A percentile compares a stretch with the other conserved stretches of the same genome.
Evolutionary conservation across 2,888 invertebrate species (phyloP).

Genomic region (Tiphia femorata): DNA sequence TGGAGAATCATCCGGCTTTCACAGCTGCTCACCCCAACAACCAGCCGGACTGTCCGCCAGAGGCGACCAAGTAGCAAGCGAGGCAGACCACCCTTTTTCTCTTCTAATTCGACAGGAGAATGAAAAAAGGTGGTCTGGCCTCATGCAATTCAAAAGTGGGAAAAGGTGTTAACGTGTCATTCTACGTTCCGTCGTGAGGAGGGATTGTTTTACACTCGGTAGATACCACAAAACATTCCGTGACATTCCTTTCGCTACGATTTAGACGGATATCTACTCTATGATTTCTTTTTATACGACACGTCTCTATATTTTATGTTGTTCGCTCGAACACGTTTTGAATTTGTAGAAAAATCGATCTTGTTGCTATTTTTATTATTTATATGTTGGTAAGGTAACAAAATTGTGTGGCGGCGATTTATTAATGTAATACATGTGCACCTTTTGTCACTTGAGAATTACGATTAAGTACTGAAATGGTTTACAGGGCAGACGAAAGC

Average conservation of each 20-base stretch:
- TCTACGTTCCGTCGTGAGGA: too few relatives aligned
- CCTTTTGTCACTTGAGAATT: constrained; percentile 53
- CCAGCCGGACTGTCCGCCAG: constrained; percentile 96
- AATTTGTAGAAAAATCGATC: too few relatives aligned
- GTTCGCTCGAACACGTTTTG: too few relatives aligned
- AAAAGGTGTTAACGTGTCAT: constrained; percentile 40
- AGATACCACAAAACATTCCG: too few relatives aligned
- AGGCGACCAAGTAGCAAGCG: constrained; percentile 80
- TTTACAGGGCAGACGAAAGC: constrained; percentile 14
- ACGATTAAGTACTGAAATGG: constrained; percentile 46
- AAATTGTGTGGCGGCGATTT: neutral
- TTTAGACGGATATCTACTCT: too few relatives aligned
- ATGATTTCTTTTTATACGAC: too few relatives aligned
- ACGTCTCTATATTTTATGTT: too few relatives aligned
- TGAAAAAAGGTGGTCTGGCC: constrained; percentile 52
- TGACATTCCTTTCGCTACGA: too few relatives aligned
- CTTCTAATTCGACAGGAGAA: constrained; percentile 57
- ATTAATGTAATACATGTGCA: constrained; percentile 20
- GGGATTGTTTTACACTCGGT: too few relatives aligned
- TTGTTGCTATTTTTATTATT: neutral
- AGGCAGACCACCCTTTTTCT: constrained; percentile 69
- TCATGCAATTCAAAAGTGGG: constrained; percentile 42
- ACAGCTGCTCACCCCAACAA: constrained; percentile 90
- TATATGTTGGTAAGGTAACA: neutral
- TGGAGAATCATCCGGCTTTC: constrained; percentile 91